phyloP scores from a whole-genome alignment of 2,113 vertebrate species.

The Coptodon rendalli region DNA sequence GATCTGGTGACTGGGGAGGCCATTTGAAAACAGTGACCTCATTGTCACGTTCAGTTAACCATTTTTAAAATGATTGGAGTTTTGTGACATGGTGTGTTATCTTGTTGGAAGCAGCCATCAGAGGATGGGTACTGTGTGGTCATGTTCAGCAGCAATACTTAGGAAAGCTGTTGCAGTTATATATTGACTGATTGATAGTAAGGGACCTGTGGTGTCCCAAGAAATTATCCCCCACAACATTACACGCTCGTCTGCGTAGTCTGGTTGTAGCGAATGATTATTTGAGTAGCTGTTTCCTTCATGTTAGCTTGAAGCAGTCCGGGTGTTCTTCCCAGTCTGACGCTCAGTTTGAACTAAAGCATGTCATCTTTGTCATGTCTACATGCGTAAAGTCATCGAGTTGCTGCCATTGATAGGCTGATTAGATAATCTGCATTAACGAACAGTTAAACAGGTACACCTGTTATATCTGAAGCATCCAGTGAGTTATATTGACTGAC shows the following conservation, averaged over 20 bases:
- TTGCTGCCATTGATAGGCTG: background rate
- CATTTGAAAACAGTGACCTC: background rate
- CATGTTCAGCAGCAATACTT: background rate
- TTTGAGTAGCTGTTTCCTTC: background rate
- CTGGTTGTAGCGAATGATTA: background rate
- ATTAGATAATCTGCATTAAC: background rate
- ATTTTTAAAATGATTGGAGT: background rate
- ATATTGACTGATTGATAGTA: background rate
- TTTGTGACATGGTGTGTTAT: background rate
- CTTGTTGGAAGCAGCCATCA: background rate
- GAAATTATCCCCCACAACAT: background rate
- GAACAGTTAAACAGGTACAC: background rate
- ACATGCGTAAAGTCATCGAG: background rate
- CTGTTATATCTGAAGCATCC: background rate
- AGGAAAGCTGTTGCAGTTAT: background rate
- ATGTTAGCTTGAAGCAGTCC: background rate
- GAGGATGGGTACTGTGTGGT: background rate
- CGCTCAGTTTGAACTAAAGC: background rate
- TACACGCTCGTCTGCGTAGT: background rate
- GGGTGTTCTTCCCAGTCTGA: background rate
- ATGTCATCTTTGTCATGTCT: background rate
- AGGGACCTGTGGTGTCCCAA: background rate
- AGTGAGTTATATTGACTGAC: rapidly evolving
- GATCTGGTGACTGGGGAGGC: background rate
- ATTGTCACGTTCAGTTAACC: background rate